phyloP scores from a whole-genome alignment of 2,888 invertebrate species.

The Sinopyrophorus schimmeli region DNA sequence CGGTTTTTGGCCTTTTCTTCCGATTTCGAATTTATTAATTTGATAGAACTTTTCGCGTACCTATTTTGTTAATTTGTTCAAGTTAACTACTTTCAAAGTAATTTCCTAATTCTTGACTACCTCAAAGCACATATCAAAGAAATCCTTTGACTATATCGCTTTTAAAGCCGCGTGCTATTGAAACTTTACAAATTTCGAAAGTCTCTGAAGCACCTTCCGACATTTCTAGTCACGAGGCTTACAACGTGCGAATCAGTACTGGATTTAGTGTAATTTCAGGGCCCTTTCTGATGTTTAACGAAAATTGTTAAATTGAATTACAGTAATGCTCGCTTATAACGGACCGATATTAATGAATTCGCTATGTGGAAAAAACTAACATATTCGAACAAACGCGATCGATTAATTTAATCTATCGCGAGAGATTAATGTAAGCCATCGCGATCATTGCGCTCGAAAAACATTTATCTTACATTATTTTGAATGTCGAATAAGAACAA shows the following conservation, averaged over 20 bases:
- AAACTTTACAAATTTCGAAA: slow-evolving; percentile 20
- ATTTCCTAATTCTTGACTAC: slow-evolving; percentile 27
- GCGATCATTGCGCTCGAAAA: too few species aligned
- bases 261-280: background rate
- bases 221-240: slow-evolving; percentile 15
- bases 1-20: slow-evolving; percentile 19
- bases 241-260: slow-evolving; percentile 12
- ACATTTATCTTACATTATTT: too few species aligned
- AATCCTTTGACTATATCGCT: slow-evolving; percentile 21
- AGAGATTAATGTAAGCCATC: too few species aligned
- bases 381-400: too few species aligned
- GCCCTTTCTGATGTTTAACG: slow-evolving; percentile 1
- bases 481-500: too few species aligned
- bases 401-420: too few species aligned
- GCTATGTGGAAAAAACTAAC: too few species aligned
- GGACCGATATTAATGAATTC: too few species aligned
- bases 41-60: slow-evolving; percentile 26
- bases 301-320: too few species aligned
- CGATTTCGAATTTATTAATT: slow-evolving; percentile 24
- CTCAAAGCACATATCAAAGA: slow-evolving; percentile 22
- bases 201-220: slow-evolving; percentile 13
- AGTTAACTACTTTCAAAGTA: slow-evolving; percentile 25
- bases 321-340: too few species aligned
- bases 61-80: slow-evolving; percentile 22
- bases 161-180: slow-evolving; percentile 21